phyloP scores from a whole-genome alignment of 2,113 vertebrate species.

The Picathartes gymnocephalus region DNA sequence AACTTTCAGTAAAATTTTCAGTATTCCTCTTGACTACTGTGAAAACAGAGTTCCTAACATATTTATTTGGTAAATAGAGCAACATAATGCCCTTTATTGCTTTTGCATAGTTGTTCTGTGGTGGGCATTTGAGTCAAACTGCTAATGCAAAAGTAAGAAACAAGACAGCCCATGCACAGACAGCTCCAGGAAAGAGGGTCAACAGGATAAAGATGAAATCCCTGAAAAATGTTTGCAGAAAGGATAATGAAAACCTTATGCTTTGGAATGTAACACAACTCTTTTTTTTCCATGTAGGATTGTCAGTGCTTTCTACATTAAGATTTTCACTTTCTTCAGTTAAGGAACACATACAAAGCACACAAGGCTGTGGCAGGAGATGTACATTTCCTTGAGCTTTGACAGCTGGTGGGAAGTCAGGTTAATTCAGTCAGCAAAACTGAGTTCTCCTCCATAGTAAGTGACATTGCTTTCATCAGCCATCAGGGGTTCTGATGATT shows the following conservation, averaged over 20 bases:
- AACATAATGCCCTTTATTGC: background rate
- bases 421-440: conserved; percentile 25
- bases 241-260: conserved; percentile 7
- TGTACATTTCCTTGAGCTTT: background rate
- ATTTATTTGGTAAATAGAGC: background rate
- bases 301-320: background rate
- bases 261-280: background rate
- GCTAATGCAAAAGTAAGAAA: background rate
- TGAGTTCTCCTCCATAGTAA: background rate
- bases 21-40: background rate
- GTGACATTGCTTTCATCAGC: conserved; percentile 35
- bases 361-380: background rate
- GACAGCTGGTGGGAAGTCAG: background rate
- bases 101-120: background rate
- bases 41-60: background rate
- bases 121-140: background rate
- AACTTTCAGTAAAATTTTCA: background rate
- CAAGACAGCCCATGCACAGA: background rate
- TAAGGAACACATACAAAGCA: background rate
- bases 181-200: conserved; percentile 12
- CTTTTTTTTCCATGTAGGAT: background rate
- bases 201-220: conserved; percentile 22
- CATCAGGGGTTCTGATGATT: conserved; percentile 34
- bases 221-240: conserved; percentile 24
- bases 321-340: background rate